Evolutionary conservation across 1,140 invertebrate genomes (phyloP).

Genomic region (Zaprionus davidi): DNA sequence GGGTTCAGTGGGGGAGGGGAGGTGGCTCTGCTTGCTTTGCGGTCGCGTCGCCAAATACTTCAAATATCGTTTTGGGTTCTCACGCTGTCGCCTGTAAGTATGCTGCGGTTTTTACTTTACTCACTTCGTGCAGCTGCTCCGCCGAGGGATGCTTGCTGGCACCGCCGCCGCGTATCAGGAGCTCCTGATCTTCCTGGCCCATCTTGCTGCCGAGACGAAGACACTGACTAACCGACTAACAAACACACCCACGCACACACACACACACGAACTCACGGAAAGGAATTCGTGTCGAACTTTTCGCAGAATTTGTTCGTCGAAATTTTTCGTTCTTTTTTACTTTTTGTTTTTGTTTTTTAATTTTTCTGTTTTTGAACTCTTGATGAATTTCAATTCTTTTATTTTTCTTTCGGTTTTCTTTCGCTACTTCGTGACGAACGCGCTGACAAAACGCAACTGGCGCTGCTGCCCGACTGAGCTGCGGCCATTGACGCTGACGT

Average conservation of each 20-base stretch:
- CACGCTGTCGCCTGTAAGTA: slow-evolving; percentile 55
- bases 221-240: background rate
- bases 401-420: slow-evolving; percentile 10
- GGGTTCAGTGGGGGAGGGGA: background rate
- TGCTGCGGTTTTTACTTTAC: slow-evolving; percentile 32
- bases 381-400: slow-evolving; percentile 1
- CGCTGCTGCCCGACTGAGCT: slow-evolving; percentile 27
- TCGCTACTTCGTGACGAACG: slow-evolving; percentile 64
- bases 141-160: slow-evolving; percentile 73
- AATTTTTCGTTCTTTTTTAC: background rate
- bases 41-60: slow-evolving; percentile 8
- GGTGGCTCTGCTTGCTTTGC: background rate
- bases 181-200: slow-evolving; percentile 82
- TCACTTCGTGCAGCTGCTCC: slow-evolving; percentile 75
- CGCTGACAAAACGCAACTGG: slow-evolving; percentile 79
- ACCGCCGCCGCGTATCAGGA: slow-evolving; percentile 69
- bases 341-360: background rate
- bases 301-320: background rate
- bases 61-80: slow-evolving; percentile 34
- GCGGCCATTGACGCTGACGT: slow-evolving; percentile 49
- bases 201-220: slow-evolving; percentile 35
- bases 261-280: slow-evolving; percentile 19
- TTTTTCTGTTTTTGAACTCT: slow-evolving; percentile 1
- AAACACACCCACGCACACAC: slow-evolving; percentile 3
- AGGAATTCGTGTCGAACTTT: background rate